Conservation (phyloP, 2,113 vertebrate genomes). For the Columba livia region DNA sequence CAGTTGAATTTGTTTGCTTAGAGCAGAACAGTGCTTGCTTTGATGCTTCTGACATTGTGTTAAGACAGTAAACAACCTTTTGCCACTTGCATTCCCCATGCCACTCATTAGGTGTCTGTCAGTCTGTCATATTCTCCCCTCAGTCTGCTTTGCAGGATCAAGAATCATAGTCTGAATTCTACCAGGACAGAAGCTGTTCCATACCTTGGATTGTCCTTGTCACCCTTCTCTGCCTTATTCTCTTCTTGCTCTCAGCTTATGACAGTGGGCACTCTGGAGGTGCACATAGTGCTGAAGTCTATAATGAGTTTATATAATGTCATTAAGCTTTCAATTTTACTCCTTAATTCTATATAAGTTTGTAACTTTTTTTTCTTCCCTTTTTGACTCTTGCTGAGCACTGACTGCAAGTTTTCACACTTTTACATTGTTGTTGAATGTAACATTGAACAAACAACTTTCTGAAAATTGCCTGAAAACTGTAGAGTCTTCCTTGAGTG, state of each 20-base stretch:
- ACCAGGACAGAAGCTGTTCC: not conserved
- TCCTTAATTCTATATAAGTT: not conserved
- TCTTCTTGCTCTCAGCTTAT: not conserved
- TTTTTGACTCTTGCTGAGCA: not conserved
- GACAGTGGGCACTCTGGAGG: not conserved
- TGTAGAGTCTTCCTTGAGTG: not conserved
- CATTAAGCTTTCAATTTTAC: not conserved
- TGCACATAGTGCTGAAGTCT: not conserved
- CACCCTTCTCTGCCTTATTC: not conserved
- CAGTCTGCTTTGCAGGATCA: not conserved
- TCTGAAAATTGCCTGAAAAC: not conserved
- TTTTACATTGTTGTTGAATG: not conserved
- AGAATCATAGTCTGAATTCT: not conserved
- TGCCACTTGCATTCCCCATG: rapidly evolving
- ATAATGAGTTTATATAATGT: not conserved
- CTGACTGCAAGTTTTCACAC: not conserved
- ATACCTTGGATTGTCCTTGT: not conserved
- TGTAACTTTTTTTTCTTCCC: not conserved
- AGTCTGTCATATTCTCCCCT: not conserved
- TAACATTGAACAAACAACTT: not conserved
- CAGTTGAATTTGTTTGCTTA: not conserved
- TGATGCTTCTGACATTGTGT: not conserved
- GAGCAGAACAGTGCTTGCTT: not conserved
- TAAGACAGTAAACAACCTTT: not conserved
- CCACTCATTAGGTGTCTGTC: not conserved